A percentile compares a stretch with the other conserved stretches of the same genome.
phyloP scores from a whole-genome alignment of 2,113 vertebrate genomes.

The Gorilla gorilla region DNA sequence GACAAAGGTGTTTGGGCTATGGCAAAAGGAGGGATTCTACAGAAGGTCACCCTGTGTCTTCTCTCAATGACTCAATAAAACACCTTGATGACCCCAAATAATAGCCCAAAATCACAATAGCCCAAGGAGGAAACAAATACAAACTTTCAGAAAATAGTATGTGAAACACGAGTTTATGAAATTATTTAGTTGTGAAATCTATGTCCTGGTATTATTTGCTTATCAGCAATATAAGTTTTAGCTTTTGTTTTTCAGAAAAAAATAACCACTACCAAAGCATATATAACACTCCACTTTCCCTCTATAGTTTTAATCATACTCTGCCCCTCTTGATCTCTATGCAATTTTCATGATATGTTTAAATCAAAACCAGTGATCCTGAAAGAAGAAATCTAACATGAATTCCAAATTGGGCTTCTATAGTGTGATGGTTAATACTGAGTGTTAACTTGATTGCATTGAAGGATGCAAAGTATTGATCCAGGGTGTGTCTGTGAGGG shows the following conservation, averaged over 20 bases:
- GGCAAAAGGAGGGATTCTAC: background rate
- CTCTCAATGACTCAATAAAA: background rate
- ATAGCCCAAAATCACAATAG: background rate
- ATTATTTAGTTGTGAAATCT: background rate
- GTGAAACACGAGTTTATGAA: background rate
- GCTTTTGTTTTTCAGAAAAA: background rate
- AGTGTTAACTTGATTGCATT: too few relatives aligned
- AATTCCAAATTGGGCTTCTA: background rate
- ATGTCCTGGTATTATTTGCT: background rate
- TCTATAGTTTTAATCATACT: background rate
- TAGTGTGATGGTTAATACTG: too few relatives aligned
- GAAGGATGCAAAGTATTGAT: too few relatives aligned
- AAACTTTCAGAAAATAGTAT: background rate
- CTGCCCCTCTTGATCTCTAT: background rate
- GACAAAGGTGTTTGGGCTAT: background rate
- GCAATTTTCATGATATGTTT: background rate
- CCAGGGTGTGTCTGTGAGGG: too few relatives aligned
- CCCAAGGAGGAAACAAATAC: background rate
- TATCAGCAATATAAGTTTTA: background rate
- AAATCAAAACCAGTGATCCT: constrained; percentile 32
- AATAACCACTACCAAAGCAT: background rate
- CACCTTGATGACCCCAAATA: background rate
- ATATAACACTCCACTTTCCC: background rate
- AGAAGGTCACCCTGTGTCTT: background rate
- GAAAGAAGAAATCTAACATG: background rate